Evolutionary conservation across 1,140 invertebrate genomes (phyloP), one percentile per base, ranked within the genome.

Genomic region (Pseudoatta argentina): DNA sequence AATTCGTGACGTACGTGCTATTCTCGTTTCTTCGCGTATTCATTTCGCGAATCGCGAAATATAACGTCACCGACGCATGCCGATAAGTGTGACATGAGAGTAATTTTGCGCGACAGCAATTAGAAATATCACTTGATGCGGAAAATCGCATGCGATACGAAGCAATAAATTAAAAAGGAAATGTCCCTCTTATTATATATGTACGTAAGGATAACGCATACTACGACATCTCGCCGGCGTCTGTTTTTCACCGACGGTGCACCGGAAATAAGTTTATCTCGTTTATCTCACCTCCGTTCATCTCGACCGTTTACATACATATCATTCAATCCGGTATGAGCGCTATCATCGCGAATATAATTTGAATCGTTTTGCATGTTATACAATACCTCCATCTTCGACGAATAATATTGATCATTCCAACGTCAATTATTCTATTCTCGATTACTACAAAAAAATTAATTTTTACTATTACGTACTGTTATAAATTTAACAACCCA

Each of bases 221-320:
- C 21, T 34, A n/a, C 59, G 18, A 48, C 39, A 8, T 53, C 48
- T 57, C 30, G 66, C 24, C 55, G 34, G 14, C 48, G 79, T 73
- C 61, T 83, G 69, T 83, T 83, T 83, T 83, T 75, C 79, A 48
- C 67, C 57, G 69, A 69, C 48, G 48, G 48, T 63, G 39, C 55
- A 30, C 79, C 79, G 79, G 79, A 83, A 83, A 44, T 83, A 73
- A 73, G 79, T 83, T 83, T 75, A 83, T 83, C 79, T 83, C 79
- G 57, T 83, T 82, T 83, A 83, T 73, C 64, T 79, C 77, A 79
- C 44, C 77, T 81, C 64, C 63, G 77, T 79, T 82, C 79, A 59
- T 67, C 67, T 83, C 79, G 55, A 75, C 69, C 69, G 55, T 61
- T 72, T 59, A 73, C 16, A 14, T n/a, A 53, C 55, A 61, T 63